phyloP scores from a whole-genome alignment of 2,888 invertebrate species.

The Lasioglossum calceatum region DNA sequence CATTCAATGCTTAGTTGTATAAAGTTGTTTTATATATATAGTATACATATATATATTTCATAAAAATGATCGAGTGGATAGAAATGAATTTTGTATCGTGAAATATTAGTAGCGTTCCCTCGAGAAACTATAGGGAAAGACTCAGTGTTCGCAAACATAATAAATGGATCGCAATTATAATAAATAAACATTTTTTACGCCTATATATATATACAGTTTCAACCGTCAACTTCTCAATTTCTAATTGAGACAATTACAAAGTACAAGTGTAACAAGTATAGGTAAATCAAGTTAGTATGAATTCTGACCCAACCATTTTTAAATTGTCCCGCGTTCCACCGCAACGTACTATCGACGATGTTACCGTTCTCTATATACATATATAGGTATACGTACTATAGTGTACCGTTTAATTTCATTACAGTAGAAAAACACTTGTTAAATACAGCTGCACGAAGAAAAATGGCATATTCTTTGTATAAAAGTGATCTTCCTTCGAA shows the following conservation, averaged over 20 bases:
- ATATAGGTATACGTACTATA: too few species aligned
- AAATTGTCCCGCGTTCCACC: slow-evolving; percentile 11
- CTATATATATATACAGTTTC: too few species aligned
- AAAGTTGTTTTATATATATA: not conserved
- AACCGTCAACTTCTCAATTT: not conserved
- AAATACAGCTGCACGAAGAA: not conserved
- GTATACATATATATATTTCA: not conserved
- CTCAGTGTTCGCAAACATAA: not conserved
- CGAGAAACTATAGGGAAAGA: not conserved
- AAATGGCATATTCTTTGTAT: not conserved
- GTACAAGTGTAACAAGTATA: not conserved
- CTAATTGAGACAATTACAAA: not conserved
- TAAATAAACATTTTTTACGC: not conserved
- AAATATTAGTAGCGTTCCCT: not conserved
- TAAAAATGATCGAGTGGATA: not conserved
- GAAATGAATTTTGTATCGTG: not conserved
- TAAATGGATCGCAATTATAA: not conserved
- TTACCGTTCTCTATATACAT: not conserved
- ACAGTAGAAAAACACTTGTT: not conserved
- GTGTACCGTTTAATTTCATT: not conserved
- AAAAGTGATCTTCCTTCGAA: not conserved
- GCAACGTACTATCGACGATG: not conserved
- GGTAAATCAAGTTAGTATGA: not conserved
- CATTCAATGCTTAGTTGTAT: slow-evolving; percentile 77
- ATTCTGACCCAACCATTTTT: not conserved